phyloP scores from a whole-genome alignment of 2,888 invertebrate species.

The Spilarctia lutea region DNA sequence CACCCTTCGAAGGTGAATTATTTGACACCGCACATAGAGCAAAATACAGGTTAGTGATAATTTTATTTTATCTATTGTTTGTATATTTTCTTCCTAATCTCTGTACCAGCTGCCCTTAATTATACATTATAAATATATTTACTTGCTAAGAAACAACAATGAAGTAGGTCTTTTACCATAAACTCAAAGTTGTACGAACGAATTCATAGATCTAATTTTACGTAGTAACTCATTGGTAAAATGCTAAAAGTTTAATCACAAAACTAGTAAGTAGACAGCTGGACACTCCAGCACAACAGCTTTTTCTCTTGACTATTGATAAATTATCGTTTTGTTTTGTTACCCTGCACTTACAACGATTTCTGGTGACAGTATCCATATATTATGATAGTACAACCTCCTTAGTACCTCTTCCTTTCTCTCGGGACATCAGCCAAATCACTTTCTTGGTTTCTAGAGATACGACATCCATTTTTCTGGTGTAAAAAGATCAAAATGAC shows the following conservation, averaged over 20 bases:
- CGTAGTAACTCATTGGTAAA: not conserved
- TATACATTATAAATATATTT: too few relatives aligned
- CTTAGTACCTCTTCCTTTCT: not conserved
- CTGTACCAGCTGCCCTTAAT: too few relatives aligned
- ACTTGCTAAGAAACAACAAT: too few relatives aligned
- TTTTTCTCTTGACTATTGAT: not conserved
- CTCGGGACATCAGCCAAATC: not conserved
- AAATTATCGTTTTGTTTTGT: not conserved
- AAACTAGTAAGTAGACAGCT: not conserved
- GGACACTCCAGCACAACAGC: not conserved
- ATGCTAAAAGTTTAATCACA: not conserved
- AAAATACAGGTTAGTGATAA: slow-evolving; percentile 75
- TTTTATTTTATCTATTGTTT: not conserved
- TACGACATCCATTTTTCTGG: too few relatives aligned
- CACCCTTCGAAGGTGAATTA: slow-evolving; percentile 90
- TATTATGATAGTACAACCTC: not conserved
- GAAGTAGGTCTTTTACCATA: not conserved
- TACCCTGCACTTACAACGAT: not conserved
- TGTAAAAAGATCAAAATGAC: too few relatives aligned
- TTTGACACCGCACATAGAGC: slow-evolving; percentile 89
- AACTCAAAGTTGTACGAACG: not conserved
- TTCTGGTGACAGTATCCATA: not conserved
- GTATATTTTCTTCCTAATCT: too few relatives aligned
- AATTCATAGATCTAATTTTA: not conserved
- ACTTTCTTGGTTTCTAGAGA: not conserved